A percentile compares a stretch with the other conserved stretches of the same genome.
Evolutionary conservation across 1,140 invertebrate species (phyloP).

Genomic region (Littorina saxatilis): DNA sequence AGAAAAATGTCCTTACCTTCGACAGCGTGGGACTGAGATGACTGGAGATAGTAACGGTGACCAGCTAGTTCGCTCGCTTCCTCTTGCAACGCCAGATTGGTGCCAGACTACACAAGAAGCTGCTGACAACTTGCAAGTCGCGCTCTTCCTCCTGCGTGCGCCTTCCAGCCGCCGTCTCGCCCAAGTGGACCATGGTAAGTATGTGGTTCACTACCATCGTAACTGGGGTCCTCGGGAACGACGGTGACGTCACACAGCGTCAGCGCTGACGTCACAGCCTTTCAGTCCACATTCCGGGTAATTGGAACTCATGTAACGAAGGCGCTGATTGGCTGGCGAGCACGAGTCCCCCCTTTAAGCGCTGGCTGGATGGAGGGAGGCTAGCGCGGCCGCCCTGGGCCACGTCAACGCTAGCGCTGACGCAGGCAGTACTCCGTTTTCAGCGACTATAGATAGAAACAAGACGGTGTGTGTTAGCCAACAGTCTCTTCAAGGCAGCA

Average conservation of each 20-base stretch:
- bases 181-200: conserved; percentile 53
- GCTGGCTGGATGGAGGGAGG: not conserved
- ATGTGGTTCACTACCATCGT: conserved; percentile 61
- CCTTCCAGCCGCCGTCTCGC: conserved; percentile 38
- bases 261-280: conserved; percentile 56
- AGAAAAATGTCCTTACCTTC: conserved; percentile 13
- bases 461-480: conserved; percentile 41
- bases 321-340: conserved; percentile 46
- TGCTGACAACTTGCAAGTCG: conserved; percentile 29
- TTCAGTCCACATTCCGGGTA: conserved; percentile 59
- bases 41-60: conserved; percentile 23
- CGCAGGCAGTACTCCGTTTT: conserved; percentile 43
- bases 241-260: conserved; percentile 58
- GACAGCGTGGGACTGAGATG: not conserved
- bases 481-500: not conserved
- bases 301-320: conserved; percentile 43
- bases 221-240: conserved; percentile 57
- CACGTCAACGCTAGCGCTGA: conserved; percentile 43
- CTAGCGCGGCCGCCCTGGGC: conserved; percentile 3
- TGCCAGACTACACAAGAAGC: not conserved
- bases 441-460: conserved; percentile 46
- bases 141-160: conserved; percentile 29
- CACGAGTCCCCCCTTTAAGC: conserved; percentile 14
- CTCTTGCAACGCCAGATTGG: conserved; percentile 47
- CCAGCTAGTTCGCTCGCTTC: conserved; percentile 19